These are phyloP conservation scores for Austrolebias charrua DNA, from an alignment of 2,797 vertebrate genomes.

Conservation along the genomic window DNA sequence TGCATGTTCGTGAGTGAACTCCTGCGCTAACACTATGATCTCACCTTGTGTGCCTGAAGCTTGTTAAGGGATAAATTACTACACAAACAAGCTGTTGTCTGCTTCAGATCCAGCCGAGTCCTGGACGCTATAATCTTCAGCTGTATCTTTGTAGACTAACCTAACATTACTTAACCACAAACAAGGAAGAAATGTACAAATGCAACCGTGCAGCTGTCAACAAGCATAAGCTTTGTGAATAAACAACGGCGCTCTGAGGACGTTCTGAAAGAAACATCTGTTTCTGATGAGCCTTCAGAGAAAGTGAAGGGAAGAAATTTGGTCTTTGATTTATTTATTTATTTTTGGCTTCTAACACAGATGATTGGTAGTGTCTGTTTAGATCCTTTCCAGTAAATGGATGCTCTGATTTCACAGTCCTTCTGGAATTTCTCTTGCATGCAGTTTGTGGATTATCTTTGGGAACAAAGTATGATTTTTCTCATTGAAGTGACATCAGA, in stretches of 20 bases:
- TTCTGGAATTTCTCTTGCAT: conserved; percentile 52
- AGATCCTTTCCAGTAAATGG: conserved; percentile 59
- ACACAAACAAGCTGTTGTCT: conserved; percentile 72
- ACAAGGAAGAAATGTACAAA: conserved; percentile 24
- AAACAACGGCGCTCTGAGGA: conserved; percentile 36
- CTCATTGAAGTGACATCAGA: conserved; percentile 39
- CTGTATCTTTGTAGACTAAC: conserved; percentile 38
- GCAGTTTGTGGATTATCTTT: conserved; percentile 38
- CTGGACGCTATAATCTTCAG: conserved; percentile 43
- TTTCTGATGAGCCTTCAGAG: conserved; percentile 56
- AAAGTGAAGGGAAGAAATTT: conserved; percentile 50
- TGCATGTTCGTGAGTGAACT: conserved; percentile 42
- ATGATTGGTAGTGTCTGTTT: conserved; percentile 55
- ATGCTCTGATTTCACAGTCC: conserved; percentile 47
- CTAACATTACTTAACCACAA: conserved; percentile 42
- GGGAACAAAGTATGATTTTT: conserved; percentile 32
- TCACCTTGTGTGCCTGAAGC: conserved; percentile 83
- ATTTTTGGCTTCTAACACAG: conserved; percentile 36
- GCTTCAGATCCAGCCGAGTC: conserved; percentile 38
- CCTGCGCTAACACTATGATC: conserved; percentile 71
- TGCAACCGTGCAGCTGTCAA: conserved; percentile 44
- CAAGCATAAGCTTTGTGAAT: conserved; percentile 9
- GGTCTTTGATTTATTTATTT: conserved; percentile 23
- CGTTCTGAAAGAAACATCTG: conserved; percentile 60
- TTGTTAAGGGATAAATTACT: conserved; percentile 76